Conservation (phyloP, 2,888 invertebrate genomes). For the Synanthedon andrenaeformis region DNA sequence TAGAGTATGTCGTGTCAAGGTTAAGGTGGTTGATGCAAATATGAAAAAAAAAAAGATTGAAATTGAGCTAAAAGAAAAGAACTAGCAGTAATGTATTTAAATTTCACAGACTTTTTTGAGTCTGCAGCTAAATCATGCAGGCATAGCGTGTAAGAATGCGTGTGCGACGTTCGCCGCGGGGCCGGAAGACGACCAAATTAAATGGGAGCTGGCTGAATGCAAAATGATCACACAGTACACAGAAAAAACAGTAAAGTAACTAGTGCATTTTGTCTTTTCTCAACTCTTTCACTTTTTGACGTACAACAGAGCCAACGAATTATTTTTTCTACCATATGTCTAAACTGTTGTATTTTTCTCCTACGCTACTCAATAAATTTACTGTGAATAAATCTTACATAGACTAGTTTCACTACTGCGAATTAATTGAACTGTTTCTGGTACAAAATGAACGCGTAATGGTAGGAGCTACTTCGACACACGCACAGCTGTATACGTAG, state of each 20-base stretch:
- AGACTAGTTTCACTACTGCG: background rate
- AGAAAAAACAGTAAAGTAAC: background rate
- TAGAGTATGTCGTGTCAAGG: no score
- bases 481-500: slow-evolving; percentile 3
- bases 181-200: slow-evolving; percentile 47
- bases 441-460: slow-evolving; percentile 46
- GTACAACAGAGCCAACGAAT: no score
- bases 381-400: no score
- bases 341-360: no score
- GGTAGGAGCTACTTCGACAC: slow-evolving; percentile 24
- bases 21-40: no score
- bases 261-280: no score
- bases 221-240: slow-evolving; percentile 18
- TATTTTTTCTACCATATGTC: no score
- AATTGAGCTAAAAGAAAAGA: background rate
- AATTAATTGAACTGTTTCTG: slow-evolving; percentile 10
- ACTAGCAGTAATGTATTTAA: background rate
- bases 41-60: no score
- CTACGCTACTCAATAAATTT: no score
- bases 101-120: background rate
- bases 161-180: slow-evolving; percentile 30
- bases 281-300: no score
- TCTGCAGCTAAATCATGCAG: background rate
- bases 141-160: slow-evolving; percentile 39
- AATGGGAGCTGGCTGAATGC: slow-evolving; percentile 35